Percentiles rank a stretch among this genome's conserved stretches.
phyloP scores from a whole-genome alignment of 1,140 invertebrate species.

The Drosophila sp. region DNA sequence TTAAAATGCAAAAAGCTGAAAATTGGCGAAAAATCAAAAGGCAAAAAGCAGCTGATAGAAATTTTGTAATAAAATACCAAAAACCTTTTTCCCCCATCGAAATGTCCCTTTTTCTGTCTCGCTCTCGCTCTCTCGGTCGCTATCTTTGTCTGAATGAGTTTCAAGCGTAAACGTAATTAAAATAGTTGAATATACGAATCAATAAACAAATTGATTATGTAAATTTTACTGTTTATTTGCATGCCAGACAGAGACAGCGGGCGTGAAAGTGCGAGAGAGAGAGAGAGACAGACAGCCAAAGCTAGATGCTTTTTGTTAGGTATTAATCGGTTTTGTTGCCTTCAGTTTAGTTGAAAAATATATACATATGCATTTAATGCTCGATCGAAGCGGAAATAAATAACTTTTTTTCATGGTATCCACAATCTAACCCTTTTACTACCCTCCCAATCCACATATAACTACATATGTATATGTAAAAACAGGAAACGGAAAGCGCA shows the following conservation, averaged over 20 bases:
- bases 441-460: constrained; percentile 28
- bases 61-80: constrained; percentile 3
- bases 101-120: background rate
- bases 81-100: background rate
- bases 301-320: constrained; percentile 47
- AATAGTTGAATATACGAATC: constrained; percentile 75
- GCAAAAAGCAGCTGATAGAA: constrained; percentile 7
- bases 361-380: constrained; percentile 65
- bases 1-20: constrained; percentile 9
- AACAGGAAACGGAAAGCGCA: constrained; percentile 72
- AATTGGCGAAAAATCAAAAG: constrained; percentile 8
- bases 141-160: constrained; percentile 7
- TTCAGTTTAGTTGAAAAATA: constrained; percentile 70
- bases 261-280: background rate
- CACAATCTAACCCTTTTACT: constrained; percentile 48
- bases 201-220: constrained; percentile 80
- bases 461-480: constrained; percentile 25
- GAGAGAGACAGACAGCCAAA: background rate
- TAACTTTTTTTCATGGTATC: constrained; percentile 35
- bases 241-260: constrained; percentile 42
- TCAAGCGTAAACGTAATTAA: constrained; percentile 50
- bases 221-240: constrained; percentile 77
- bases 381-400: constrained; percentile 75
- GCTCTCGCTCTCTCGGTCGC: background rate
- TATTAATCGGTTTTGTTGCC: constrained; percentile 76